Conservation (phyloP, 2,888 invertebrate genomes). For the Drosophila crucigera region DNA sequence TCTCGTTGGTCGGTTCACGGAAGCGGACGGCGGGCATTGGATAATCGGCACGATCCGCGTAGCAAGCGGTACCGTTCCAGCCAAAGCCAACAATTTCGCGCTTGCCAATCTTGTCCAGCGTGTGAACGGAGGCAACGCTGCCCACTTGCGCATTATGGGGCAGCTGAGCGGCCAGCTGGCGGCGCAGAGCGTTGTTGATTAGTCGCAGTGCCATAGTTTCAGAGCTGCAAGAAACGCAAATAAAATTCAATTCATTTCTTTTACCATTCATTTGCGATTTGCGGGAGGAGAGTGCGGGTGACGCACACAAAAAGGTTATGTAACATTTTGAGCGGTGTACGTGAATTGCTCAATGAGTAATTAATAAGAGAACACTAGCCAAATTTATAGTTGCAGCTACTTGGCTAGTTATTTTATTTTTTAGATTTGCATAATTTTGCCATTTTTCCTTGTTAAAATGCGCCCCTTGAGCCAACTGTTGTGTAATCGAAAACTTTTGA, state of each 20-base stretch:
- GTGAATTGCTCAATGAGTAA: conserved; percentile 18
- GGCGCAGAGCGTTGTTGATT: conserved; percentile 78
- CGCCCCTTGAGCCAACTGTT: conserved; percentile 50
- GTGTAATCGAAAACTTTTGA: conserved; percentile 61
- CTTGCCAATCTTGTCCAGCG: conserved; percentile 89
- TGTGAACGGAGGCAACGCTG: conserved; percentile 83
- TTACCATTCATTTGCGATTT: neutral
- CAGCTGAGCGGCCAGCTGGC: conserved; percentile 75
- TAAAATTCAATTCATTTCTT: neutral
- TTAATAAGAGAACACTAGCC: conserved; percentile 11
- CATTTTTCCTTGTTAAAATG: conserved; percentile 46
- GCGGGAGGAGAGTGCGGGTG: conserved; percentile 22
- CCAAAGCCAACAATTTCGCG: conserved; percentile 97
- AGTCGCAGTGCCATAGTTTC: conserved; percentile 82
- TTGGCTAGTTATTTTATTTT: conserved; percentile 5
- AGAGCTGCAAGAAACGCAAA: conserved; percentile 36
- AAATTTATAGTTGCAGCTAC: neutral
- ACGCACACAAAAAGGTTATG: conserved; percentile 65
- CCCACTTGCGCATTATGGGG: conserved; percentile 75
- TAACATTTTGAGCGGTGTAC: conserved; percentile 41
- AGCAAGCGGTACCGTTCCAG: conserved; percentile 92
- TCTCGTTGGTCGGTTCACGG: conserved; percentile 91
- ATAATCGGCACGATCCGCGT: conserved; percentile 91
- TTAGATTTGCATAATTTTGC: conserved; percentile 35
- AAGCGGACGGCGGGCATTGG: conserved; percentile 97